Evolutionary conservation across 2,888 invertebrate species (phyloP).

Genomic region (Macrophya annulata): DNA sequence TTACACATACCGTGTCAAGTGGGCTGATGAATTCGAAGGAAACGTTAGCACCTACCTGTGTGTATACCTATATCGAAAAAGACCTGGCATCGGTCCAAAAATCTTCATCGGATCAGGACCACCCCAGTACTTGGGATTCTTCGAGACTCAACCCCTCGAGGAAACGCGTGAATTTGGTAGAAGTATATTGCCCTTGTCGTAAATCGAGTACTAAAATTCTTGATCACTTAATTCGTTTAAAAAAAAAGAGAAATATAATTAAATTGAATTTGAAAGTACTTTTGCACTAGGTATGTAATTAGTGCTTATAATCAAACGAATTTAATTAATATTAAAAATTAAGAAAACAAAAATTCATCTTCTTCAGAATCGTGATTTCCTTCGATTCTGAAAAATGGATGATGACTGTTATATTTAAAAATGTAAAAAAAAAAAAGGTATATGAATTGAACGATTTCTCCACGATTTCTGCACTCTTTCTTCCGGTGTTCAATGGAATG

Average conservation of each 20-base stretch:
- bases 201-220: background rate
- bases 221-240: background rate
- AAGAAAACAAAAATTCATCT: background rate
- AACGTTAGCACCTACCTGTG: background rate
- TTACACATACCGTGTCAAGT: conserved; percentile 51
- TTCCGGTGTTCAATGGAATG: background rate
- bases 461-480: background rate
- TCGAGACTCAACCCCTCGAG: background rate
- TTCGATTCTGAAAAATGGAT: background rate
- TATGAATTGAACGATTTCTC: background rate
- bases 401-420: background rate
- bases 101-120: conserved; percentile 31
- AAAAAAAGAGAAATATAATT: background rate
- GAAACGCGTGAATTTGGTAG: background rate
- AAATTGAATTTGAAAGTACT: background rate
- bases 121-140: background rate
- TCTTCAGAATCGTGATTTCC: background rate
- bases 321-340: background rate
- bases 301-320: too few species aligned
- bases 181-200: background rate
- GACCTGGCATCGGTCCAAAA: conserved; percentile 36
- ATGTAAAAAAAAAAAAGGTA: background rate
- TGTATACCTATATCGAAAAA: conserved; percentile 9
- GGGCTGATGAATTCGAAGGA: conserved; percentile 26
- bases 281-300: background rate